Percentiles rank a stretch among this genome's conserved stretches.
These are phyloP conservation scores for Falco rusticolus DNA, from an alignment of 2,797 vertebrate species.

Conservation along the genomic window DNA sequence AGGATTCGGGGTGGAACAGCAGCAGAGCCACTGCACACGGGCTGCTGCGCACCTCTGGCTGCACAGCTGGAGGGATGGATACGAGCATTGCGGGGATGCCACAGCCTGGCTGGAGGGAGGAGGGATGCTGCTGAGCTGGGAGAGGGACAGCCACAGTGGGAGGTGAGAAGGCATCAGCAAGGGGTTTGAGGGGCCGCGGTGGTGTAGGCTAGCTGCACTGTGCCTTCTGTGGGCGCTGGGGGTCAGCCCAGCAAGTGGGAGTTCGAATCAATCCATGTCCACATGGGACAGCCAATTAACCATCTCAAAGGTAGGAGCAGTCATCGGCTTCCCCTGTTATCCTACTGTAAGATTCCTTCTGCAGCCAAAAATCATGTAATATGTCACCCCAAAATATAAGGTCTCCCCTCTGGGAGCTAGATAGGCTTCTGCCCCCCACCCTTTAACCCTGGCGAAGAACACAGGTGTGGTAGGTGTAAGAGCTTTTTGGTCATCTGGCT, in stretches of 20 bases:
- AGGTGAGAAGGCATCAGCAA: not conserved
- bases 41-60: not conserved
- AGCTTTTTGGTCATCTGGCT: not conserved
- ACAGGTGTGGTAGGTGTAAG: not conserved
- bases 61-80: not conserved
- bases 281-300: not conserved
- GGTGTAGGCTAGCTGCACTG: not conserved
- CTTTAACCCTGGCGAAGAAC: not conserved
- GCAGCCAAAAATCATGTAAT: not conserved
- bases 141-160: not conserved
- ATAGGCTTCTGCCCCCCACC: not conserved
- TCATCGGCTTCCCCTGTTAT: not conserved
- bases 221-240: not conserved
- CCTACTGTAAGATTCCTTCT: not conserved
- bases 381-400: not conserved
- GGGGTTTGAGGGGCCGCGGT: accelerated
- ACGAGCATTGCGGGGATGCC: accelerated
- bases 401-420: not conserved
- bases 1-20: not conserved
- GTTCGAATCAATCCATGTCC: not conserved
- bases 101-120: not conserved
- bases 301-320: not conserved
- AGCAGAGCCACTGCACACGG: not conserved
- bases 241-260: not conserved
- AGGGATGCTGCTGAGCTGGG: not conserved